A percentile compares a stretch with the other conserved stretches of the same genome.
These are phyloP conservation scores for Strigamia transsilvanica DNA, from an alignment of 2,888 invertebrate species.

Conservation along the genomic window DNA sequence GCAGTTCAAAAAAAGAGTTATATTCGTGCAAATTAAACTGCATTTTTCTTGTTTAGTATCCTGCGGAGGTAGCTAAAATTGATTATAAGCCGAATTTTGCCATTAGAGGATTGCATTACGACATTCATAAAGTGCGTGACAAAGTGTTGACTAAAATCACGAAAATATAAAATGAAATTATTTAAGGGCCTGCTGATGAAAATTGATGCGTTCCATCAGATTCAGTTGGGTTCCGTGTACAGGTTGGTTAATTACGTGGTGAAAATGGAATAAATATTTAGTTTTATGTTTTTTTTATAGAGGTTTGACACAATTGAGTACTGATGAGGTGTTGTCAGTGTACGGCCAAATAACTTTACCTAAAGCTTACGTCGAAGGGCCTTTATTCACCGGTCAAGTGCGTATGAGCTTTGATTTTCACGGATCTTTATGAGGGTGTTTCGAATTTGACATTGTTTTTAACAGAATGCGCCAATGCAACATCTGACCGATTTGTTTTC, in stretches of 20 bases:
- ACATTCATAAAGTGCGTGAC: conserved; percentile 78
- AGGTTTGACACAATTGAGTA: conserved; percentile 81
- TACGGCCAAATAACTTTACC: conserved; percentile 89
- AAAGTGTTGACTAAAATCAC: neutral
- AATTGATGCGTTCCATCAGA: conserved; percentile 94
- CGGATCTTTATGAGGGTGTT: neutral
- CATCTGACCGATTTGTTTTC: conserved; percentile 96
- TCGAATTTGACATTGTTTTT: neutral
- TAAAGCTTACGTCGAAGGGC: conserved; percentile 82
- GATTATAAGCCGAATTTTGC: conserved; percentile 94
- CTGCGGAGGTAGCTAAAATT: conserved; percentile 77
- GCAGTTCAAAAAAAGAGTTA: neutral
- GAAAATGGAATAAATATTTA: conserved; percentile 3
- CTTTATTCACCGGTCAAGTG: conserved; percentile 54
- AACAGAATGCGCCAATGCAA: conserved; percentile 74
- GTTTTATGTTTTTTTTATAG: conserved; percentile 38
- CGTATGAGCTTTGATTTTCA: neutral
- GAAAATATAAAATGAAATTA: neutral
- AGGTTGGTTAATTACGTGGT: conserved; percentile 59
- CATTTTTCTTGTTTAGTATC: conserved; percentile 75
- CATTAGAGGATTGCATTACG: conserved; percentile 96
- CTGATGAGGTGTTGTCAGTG: conserved; percentile 82
- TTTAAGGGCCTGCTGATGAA: conserved; percentile 82
- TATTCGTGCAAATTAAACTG: neutral
- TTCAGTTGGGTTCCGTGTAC: conserved; percentile 94